phyloP scores from a whole-genome alignment of 2,797 vertebrate species.

The Nannoperca australis region DNA sequence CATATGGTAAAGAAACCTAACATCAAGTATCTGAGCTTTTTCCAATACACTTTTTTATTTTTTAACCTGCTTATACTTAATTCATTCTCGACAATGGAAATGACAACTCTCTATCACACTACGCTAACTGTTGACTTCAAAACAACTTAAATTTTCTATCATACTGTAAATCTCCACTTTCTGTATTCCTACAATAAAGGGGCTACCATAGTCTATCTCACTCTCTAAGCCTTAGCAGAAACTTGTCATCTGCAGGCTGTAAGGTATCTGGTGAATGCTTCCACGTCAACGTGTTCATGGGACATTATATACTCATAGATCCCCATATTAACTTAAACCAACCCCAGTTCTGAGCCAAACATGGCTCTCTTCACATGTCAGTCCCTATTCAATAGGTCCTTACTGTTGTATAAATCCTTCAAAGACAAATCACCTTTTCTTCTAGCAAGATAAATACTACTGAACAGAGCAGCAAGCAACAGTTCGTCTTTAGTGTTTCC shows the following conservation, averaged over 20 bases:
- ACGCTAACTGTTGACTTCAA: too few species aligned
- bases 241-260: slow-evolving; percentile 41
- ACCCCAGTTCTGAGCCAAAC: not conserved
- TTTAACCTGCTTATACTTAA: slow-evolving; percentile 9
- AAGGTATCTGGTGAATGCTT: slow-evolving; percentile 82
- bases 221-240: slow-evolving; percentile 27
- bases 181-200: slow-evolving; percentile 26
- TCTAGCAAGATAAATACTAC: slow-evolving; percentile 52
- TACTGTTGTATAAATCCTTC: slow-evolving; percentile 47
- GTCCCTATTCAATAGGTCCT: slow-evolving; percentile 34
- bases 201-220: not conserved
- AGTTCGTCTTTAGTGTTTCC: slow-evolving; percentile 62
- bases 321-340: slow-evolving; percentile 14
- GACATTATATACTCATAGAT: slow-evolving; percentile 36
- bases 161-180: slow-evolving; percentile 21
- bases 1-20: slow-evolving; percentile 32
- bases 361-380: slow-evolving; percentile 32
- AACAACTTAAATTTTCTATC: not conserved
- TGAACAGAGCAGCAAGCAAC: slow-evolving; percentile 71
- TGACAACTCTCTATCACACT: slow-evolving; percentile 7
- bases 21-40: slow-evolving; percentile 45
- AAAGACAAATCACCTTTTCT: slow-evolving; percentile 27
- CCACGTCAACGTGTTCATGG: slow-evolving; percentile 49
- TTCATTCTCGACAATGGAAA: not conserved
- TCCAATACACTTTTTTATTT: not conserved